Percentiles rank a stretch among this genome's conserved stretches.
Evolutionary conservation across 2,888 invertebrate species (phyloP).

Genomic region (Timema cristinae): DNA sequence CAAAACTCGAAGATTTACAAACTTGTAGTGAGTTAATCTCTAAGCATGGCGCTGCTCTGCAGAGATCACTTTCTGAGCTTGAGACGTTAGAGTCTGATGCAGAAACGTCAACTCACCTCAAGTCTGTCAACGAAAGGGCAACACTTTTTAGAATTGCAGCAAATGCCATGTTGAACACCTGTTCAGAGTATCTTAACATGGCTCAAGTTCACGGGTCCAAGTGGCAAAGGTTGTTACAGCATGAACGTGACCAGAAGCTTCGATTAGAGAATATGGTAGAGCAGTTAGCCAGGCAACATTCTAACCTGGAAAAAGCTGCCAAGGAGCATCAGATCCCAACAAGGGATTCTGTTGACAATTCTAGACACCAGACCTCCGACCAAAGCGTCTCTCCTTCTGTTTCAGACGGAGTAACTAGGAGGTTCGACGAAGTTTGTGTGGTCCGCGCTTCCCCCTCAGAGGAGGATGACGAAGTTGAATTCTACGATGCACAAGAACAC

Average conservation of each 20-base stretch:
- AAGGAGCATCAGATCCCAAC: constrained; percentile 37
- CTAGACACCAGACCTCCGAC: constrained; percentile 8
- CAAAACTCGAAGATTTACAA: constrained; percentile 82
- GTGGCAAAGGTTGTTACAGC: constrained; percentile 88
- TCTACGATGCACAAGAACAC: constrained; percentile 57
- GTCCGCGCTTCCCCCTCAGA: constrained; percentile 50
- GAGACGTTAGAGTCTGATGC: constrained; percentile 61
- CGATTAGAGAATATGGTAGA: constrained; percentile 95
- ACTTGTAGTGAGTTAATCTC: constrained; percentile 88
- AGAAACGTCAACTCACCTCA: constrained; percentile 68
- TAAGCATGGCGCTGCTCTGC: constrained; percentile 81
- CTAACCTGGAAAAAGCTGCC: constrained; percentile 90
- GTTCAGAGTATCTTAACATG: constrained; percentile 85
- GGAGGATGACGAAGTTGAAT: constrained; percentile 57
- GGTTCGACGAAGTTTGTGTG: neutral
- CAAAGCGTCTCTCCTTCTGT: constrained; percentile 6
- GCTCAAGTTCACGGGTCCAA: constrained; percentile 88
- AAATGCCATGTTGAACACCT: constrained; percentile 94
- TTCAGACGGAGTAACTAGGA: neutral
- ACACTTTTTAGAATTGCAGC: constrained; percentile 94
- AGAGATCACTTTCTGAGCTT: constrained; percentile 72
- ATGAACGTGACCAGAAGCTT: constrained; percentile 91
- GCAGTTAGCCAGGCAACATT: constrained; percentile 94
- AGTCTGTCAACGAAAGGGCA: constrained; percentile 88
- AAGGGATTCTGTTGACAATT: constrained; percentile 13